phyloP scores from a whole-genome alignment of 2,113 vertebrate genomes.

The Campylomormyrus numenius region DNA sequence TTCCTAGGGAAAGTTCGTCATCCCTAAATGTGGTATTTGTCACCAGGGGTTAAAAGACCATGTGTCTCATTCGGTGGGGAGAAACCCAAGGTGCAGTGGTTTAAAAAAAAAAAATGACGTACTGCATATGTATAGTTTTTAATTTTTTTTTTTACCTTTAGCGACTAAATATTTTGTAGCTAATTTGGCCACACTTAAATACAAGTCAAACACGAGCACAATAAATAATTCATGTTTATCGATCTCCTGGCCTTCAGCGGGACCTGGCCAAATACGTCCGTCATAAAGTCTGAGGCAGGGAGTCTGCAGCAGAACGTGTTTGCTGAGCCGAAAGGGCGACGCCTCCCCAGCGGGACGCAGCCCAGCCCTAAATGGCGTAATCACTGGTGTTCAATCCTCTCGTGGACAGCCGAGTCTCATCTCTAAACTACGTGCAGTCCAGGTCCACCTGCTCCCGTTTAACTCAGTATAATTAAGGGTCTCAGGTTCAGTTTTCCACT shows the following conservation, averaged over 20 bases:
- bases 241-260: not conserved
- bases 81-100: not conserved
- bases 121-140: not conserved
- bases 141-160: not conserved
- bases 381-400: not conserved
- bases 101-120: not conserved
- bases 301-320: not conserved
- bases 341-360: not conserved
- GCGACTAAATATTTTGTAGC: not conserved
- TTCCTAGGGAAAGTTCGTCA: not conserved
- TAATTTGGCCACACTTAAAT: not conserved
- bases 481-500: not conserved
- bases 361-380: not conserved
- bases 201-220: not conserved
- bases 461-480: conserved; percentile 4
- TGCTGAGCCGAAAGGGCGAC: not conserved
- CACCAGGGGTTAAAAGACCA: not conserved
- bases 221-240: not conserved
- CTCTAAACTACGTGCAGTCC: not conserved
- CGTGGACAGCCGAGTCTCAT: not conserved
- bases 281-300: not conserved
- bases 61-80: not conserved
- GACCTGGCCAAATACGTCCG: not conserved
- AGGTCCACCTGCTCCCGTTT: not conserved
- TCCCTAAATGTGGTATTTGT: not conserved